These are phyloP conservation scores for Timema cristinae DNA, from an alignment of 2,888 invertebrate species.

Conservation along the genomic window DNA sequence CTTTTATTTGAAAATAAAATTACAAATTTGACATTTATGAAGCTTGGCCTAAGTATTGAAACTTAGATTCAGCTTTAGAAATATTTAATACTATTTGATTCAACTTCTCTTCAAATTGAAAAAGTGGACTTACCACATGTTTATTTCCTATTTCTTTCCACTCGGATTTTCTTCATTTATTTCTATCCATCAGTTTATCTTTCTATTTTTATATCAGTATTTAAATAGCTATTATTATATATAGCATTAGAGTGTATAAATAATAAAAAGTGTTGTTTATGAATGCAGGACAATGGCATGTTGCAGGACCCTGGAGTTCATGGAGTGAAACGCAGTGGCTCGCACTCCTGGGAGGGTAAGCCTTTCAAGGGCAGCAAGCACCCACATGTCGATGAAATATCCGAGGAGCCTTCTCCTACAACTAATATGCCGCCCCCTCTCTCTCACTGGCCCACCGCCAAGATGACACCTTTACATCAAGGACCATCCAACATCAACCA, in stretches of 20 bases:
- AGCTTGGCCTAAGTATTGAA: too few relatives aligned
- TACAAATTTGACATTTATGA: too few relatives aligned
- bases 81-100: too few relatives aligned
- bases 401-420: not conserved
- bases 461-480: conserved; percentile 21
- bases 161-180: too few relatives aligned
- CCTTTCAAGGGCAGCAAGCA: conserved; percentile 54
- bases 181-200: too few relatives aligned
- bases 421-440: conserved; percentile 7
- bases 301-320: conserved; percentile 44
- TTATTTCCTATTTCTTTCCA: too few relatives aligned
- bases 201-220: not conserved
- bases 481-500: conserved; percentile 46
- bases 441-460: conserved; percentile 13
- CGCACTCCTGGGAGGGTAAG: conserved; percentile 58
- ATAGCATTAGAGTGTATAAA: not conserved
- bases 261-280: not conserved
- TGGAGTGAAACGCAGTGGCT: conserved; percentile 59
- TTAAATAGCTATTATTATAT: not conserved
- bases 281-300: not conserved
- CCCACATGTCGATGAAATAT: conserved; percentile 42
- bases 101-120: too few relatives aligned
- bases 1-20: too few relatives aligned
- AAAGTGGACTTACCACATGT: too few relatives aligned
- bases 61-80: too few relatives aligned